phyloP scores from a whole-genome alignment of 2,797 vertebrate genomes.

The Leptatherina wallacei region DNA sequence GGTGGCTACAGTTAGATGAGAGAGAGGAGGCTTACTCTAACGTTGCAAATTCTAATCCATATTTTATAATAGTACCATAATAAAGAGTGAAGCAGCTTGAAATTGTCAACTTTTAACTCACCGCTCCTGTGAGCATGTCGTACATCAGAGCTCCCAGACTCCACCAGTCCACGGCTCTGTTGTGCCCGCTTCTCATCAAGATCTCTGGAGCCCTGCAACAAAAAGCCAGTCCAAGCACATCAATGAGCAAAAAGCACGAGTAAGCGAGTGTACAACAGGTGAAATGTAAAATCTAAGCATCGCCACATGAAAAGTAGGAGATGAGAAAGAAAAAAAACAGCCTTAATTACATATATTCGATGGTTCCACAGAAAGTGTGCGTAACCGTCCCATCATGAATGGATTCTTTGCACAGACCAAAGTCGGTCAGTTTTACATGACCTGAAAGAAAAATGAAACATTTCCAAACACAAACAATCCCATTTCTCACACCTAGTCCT shows the following conservation, averaged over 20 bases:
- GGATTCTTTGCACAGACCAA: constrained; percentile 97
- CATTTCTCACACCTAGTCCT: not conserved
- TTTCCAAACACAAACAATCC: constrained; percentile 11
- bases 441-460: constrained; percentile 78
- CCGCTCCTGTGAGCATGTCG: constrained; percentile 99
- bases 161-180: constrained; percentile 99
- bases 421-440: constrained; percentile 96
- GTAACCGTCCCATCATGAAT: constrained; percentile 99
- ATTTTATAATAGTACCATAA: not conserved
- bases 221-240: not conserved
- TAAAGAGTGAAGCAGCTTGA: not conserved
- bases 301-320: not conserved
- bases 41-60: not conserved
- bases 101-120: constrained; percentile 80
- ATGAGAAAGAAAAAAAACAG: too few relatives aligned
- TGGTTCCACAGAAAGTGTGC: constrained; percentile 99
- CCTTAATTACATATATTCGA: constrained; percentile 93
- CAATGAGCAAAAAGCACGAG: not conserved
- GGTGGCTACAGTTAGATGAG: constrained; percentile 83
- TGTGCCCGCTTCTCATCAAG: constrained; percentile 98
- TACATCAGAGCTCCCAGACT: constrained; percentile 99
- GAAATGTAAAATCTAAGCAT: not conserved
- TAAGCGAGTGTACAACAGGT: not conserved
- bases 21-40: not conserved
- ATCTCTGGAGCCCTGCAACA: constrained; percentile 95